Conservation (phyloP, 2,113 vertebrate genomes). For the Cyrtonyx montezumae region DNA sequence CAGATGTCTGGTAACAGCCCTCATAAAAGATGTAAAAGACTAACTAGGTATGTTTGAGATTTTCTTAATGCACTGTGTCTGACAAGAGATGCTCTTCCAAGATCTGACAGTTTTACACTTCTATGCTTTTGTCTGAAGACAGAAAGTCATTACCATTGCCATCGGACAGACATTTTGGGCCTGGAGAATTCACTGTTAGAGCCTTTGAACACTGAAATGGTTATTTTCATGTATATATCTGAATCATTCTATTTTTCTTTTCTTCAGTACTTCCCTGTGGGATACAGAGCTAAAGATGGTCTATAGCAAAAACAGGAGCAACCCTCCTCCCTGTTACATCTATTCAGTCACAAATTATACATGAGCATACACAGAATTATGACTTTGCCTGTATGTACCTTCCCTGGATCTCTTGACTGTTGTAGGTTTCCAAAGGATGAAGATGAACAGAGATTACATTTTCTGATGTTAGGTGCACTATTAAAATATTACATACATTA, state of each 20-base stretch:
- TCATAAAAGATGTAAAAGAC: neutral
- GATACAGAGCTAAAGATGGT: neutral
- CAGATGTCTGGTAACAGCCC: neutral
- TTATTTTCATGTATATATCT: neutral
- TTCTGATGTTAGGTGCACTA: neutral
- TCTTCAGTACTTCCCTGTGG: neutral
- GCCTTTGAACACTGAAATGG: neutral
- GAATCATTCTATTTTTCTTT: neutral
- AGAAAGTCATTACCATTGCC: neutral
- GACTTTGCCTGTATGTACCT: neutral
- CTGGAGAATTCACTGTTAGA: neutral
- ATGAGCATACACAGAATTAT: neutral
- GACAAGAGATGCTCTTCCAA: neutral
- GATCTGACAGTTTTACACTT: neutral
- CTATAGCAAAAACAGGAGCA: neutral
- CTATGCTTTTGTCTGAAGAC: neutral
- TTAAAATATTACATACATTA: neutral
- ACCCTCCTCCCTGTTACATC: neutral
- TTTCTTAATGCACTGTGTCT: neutral
- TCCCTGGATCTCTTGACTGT: neutral
- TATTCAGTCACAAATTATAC: neutral
- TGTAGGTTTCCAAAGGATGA: neutral
- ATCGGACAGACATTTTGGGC: neutral
- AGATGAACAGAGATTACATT: neutral
- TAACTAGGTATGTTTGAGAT: neutral